Base-by-base conservation (phyloP, 2,113 vertebrate species). In the Piaya cayana region DNA sequence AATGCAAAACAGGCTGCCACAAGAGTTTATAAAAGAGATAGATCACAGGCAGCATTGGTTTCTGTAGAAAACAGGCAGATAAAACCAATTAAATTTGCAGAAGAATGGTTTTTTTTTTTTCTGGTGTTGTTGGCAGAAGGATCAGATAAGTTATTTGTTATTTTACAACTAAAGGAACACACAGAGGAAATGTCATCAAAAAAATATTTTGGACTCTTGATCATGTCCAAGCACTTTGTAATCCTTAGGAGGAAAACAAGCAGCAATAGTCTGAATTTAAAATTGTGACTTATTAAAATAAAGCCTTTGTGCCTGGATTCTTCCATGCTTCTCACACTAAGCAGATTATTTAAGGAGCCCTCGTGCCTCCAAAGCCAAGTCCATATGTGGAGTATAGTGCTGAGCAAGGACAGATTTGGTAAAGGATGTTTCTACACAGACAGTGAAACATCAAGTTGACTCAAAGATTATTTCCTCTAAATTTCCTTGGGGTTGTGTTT, bases 401-500 rank as follows among this genome's bases (percentile, higher is more conserved):
- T 30, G 53, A 19, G 16, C 50, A 26, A 60, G 36, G 42, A 3
- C 0, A 5, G 43, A 43, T 37, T 90, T 90, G 55, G 76, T 93
- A 80, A 96, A 78, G 76, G 72, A 93, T 90, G 91, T 78, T 81
- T 83, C 91, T 93, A 92, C 82, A 74, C 93, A 94, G 76, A 4
- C 42, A 67, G 76, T 19, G 60, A 70, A 96, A 93, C 86, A 94
- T 63, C 92, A 96, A 90, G 88, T 92, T 94, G 88, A 95, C 86
- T 82, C 80, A 34, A 92, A 89, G 86, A 64, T 93, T 95, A 88
- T 96, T 97, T 92, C 80, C 82, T 94, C 86, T 96, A 86, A 92
- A 95, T 94, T 94, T 95, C 95, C 92, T 97, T 88, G 92, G 91
- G 92, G 94, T 95, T 95, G 88, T 95, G 70, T 82, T 95, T 95